These are phyloP conservation scores for Sula dactylatra DNA, from an alignment of 2,113 vertebrate species.

Conservation along the genomic window DNA sequence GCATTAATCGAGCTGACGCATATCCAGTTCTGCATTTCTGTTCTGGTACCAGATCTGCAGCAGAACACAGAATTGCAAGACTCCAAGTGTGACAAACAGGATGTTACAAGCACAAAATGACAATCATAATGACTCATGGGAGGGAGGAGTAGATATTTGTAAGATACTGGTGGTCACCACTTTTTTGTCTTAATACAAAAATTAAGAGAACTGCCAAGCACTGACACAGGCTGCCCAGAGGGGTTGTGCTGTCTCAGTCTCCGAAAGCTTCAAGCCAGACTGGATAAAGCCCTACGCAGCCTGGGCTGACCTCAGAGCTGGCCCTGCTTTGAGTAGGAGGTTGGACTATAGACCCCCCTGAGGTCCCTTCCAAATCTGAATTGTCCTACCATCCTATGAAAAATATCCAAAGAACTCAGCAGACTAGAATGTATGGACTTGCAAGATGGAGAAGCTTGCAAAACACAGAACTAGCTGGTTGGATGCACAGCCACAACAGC, in stretches of 20 bases:
- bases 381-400: not conserved
- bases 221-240: not conserved
- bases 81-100: not conserved
- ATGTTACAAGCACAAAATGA: not conserved
- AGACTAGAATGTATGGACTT: fast-evolving
- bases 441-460: not conserved
- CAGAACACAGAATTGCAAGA: not conserved
- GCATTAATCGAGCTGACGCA: not conserved
- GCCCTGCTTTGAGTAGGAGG: not conserved
- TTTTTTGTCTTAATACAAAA: not conserved
- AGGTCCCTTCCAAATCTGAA: not conserved
- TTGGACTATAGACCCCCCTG: not conserved
- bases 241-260: not conserved
- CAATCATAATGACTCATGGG: not conserved
- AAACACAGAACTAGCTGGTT: not conserved
- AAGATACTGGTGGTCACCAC: not conserved
- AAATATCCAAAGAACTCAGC: not conserved
- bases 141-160: not conserved
- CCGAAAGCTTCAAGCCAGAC: not conserved
- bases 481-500: not conserved
- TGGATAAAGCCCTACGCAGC: not conserved
- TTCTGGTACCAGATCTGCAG: not conserved
- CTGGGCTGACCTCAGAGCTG: not conserved
- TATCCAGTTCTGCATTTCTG: not conserved
- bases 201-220: not conserved